Conservation (phyloP, 2,888 invertebrate genomes). For the Gymnocheta viridis region DNA sequence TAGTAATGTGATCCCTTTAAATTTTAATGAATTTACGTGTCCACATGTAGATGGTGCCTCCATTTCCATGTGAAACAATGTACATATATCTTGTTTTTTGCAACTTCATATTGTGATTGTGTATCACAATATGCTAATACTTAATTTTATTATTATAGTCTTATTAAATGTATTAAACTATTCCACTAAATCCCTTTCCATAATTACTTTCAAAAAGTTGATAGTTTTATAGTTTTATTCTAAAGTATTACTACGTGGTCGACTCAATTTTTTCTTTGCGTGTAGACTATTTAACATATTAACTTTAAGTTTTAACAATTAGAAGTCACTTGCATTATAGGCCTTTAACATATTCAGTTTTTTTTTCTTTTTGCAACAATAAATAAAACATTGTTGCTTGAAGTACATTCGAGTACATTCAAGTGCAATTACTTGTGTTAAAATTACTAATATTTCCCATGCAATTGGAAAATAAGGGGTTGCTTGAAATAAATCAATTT, state of each 20-base stretch:
- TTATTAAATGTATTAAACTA: too few species aligned
- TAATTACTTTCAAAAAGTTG: too few species aligned
- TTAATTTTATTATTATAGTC: too few species aligned
- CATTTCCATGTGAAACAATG: too few species aligned
- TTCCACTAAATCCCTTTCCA: too few species aligned
- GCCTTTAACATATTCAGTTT: neutral
- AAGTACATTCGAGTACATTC: neutral
- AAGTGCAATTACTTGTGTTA: neutral
- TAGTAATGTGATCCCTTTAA: too few species aligned
- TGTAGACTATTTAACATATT: neutral
- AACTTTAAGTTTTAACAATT: constrained; percentile 8
- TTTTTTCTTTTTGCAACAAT: constrained; percentile 2
- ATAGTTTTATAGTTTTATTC: too few species aligned
- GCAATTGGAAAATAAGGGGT: constrained; percentile 35
- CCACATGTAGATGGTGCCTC: too few species aligned
- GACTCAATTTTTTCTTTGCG: neutral
- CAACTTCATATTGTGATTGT: too few species aligned
- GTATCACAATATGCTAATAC: too few species aligned
- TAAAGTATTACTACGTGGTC: neutral
- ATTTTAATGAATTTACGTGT: too few species aligned
- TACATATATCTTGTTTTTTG: too few species aligned
- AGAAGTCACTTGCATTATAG: constrained; percentile 1
- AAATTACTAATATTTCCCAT: constrained; percentile 43
- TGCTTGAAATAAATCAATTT: constrained; percentile 59
- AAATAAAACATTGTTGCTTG: constrained; percentile 10